These are phyloP conservation scores for Chrysoperla carnea DNA, from an alignment of 1,140 invertebrate species.

Conservation along the genomic window DNA sequence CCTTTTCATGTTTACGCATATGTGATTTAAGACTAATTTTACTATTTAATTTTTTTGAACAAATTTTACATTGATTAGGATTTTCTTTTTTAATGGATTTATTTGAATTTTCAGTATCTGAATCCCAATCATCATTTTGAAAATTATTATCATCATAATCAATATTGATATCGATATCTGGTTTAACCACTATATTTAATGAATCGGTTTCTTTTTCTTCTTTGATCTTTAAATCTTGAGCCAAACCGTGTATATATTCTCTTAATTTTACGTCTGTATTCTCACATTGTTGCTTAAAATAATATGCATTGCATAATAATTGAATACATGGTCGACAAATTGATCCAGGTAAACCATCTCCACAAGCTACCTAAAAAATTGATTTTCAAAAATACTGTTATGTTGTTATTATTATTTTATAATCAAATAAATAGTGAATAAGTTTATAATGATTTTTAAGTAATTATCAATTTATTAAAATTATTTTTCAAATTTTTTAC, in stretches of 20 bases:
- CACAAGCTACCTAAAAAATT: conserved; percentile 17
- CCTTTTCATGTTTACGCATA: conserved; percentile 14
- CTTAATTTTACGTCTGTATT: conserved; percentile 31
- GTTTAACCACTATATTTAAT: conserved; percentile 16
- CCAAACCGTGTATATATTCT: conserved; percentile 9
- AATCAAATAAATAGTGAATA: background rate
- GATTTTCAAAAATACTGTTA: background rate
- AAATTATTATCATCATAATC: conserved; percentile 12
- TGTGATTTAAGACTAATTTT: conserved; percentile 15
- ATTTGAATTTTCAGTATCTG: conserved; percentile 3
- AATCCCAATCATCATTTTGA: conserved; percentile 5
- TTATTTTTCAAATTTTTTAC: conserved; percentile 17
- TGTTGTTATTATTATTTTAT: background rate
- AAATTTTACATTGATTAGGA: conserved; percentile 14
- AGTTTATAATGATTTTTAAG: background rate
- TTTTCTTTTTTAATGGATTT: background rate
- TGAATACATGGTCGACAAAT: conserved; percentile 21
- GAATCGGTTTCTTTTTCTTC: conserved; percentile 6
- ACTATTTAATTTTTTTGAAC: conserved; percentile 13
- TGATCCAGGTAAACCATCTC: conserved; percentile 21
- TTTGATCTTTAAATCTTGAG: conserved; percentile 7
- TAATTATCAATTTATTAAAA: background rate
- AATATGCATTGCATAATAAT: conserved; percentile 20
- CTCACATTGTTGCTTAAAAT: conserved; percentile 24
- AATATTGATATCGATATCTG: conserved; percentile 11